phyloP scores from a whole-genome alignment of 2,113 vertebrate species.

The Pristiophorus japonicus region DNA sequence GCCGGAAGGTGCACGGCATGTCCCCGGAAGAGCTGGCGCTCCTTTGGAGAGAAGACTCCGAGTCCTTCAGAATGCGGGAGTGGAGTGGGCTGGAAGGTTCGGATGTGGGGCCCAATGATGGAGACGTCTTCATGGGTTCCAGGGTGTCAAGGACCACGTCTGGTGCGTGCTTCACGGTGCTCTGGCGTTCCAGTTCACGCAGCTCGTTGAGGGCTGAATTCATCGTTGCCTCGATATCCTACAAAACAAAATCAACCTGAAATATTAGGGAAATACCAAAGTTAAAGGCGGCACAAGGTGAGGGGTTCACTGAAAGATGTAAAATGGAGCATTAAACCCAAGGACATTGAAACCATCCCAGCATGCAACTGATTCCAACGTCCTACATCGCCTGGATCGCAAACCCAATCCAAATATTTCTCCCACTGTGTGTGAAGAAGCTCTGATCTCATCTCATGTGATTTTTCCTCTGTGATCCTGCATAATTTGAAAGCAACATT shows the following conservation, averaged over 20 bases:
- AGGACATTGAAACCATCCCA: not conserved
- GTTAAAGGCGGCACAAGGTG: not conserved
- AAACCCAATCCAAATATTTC: not conserved
- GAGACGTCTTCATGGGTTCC: constrained; percentile 82
- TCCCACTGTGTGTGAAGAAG: not conserved
- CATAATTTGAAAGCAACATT: not conserved
- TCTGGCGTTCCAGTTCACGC: constrained; percentile 82
- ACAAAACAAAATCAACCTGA: constrained; percentile 40
- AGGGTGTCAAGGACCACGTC: constrained; percentile 95
- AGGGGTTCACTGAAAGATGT: not conserved
- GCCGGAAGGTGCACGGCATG: constrained; percentile 84
- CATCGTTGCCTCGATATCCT: constrained; percentile 88
- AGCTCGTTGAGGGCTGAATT: constrained; percentile 85
- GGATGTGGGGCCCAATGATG: constrained; percentile 65
- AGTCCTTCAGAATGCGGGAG: constrained; percentile 78
- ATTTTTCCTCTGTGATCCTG: not conserved
- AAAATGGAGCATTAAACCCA: not conserved
- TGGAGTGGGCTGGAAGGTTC: constrained; percentile 96
- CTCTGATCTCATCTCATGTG: too few relatives aligned
- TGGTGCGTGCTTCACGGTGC: constrained; percentile 79
- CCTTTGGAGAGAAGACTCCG: constrained; percentile 76
- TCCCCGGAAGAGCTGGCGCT: constrained; percentile 88
- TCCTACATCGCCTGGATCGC: not conserved
- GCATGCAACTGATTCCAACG: not conserved
- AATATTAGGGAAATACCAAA: not conserved